phyloP scores from a whole-genome alignment of 2,113 vertebrate species.

The Todiramphus saurophagus region DNA sequence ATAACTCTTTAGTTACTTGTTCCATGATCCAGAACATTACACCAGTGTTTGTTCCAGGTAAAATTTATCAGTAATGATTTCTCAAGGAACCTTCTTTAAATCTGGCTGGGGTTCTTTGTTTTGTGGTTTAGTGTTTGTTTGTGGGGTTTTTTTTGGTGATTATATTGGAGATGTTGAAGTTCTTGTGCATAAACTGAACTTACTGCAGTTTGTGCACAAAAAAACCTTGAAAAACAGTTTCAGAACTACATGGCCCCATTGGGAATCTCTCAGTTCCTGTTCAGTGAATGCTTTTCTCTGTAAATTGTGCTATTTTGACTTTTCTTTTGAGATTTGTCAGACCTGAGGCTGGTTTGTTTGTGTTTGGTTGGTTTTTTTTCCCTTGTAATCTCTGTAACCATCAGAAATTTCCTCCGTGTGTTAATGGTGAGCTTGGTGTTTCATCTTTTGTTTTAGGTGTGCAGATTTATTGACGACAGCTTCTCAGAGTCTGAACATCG shows the following conservation, averaged over 20 bases:
- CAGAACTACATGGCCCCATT: not conserved
- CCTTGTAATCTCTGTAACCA: not conserved
- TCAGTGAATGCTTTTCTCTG: not conserved
- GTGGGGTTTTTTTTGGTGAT: fast-evolving
- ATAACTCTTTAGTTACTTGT: not conserved
- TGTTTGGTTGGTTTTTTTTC: not conserved
- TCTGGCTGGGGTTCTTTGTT: not conserved
- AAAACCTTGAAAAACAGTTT: not conserved
- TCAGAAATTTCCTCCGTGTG: not conserved
- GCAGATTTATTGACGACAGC: not conserved
- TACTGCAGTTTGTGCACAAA: not conserved
- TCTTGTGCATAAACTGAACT: not conserved
- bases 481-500: not conserved
- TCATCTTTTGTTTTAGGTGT: not conserved
- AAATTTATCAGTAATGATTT: not conserved
- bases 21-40: not conserved
- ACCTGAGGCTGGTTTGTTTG: not conserved
- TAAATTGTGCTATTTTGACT: not conserved
- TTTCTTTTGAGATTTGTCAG: not conserved
- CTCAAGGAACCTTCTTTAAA: not conserved
- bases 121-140: not conserved
- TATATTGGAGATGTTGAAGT: not conserved
- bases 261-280: not conserved
- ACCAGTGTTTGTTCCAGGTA: not conserved
- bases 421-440: not conserved